Conservation (phyloP, 2,888 invertebrate genomes). For the Clepsis dumicolana region DNA sequence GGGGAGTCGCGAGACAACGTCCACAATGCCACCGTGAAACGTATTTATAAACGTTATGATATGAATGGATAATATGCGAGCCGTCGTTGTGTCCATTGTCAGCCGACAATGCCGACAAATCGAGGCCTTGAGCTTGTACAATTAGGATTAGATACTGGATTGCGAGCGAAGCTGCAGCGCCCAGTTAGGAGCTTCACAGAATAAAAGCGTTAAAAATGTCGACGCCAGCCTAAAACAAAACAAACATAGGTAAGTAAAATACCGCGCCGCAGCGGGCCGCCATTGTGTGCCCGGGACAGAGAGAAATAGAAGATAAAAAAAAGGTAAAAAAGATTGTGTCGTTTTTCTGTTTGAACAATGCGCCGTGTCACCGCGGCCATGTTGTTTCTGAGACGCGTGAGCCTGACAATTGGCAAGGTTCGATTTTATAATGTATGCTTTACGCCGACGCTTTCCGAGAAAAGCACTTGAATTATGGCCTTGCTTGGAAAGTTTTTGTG, state of each 20-base stretch:
- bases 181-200: slow-evolving; percentile 29
- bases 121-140: slow-evolving; percentile 75
- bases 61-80: slow-evolving; percentile 82
- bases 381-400: slow-evolving; percentile 59
- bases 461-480: slow-evolving; percentile 40
- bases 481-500: slow-evolving; percentile 42
- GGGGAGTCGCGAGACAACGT: slow-evolving; percentile 75
- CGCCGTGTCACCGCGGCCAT: slow-evolving; percentile 82
- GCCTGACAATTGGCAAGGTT: slow-evolving; percentile 46
- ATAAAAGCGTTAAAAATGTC: slow-evolving; percentile 37
- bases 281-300: slow-evolving; percentile 76
- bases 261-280: slow-evolving; percentile 75
- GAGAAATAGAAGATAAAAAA: slow-evolving; percentile 69
- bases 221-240: slow-evolving; percentile 41
- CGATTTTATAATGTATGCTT: slow-evolving; percentile 44
- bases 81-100: slow-evolving; percentile 68
- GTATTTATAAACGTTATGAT: slow-evolving; percentile 84
- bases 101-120: slow-evolving; percentile 59
- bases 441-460: slow-evolving; percentile 37
- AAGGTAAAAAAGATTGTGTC: slow-evolving; percentile 79
- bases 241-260: slow-evolving; percentile 77
- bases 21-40: slow-evolving; percentile 79
- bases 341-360: slow-evolving; percentile 84
- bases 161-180: slow-evolving; percentile 54
- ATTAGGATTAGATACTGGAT: slow-evolving; percentile 72